Evolutionary conservation across 2,888 invertebrate species (phyloP), one percentile per base, ranked within the genome.

Genomic region (Pseudococcus longispinus): DNA sequence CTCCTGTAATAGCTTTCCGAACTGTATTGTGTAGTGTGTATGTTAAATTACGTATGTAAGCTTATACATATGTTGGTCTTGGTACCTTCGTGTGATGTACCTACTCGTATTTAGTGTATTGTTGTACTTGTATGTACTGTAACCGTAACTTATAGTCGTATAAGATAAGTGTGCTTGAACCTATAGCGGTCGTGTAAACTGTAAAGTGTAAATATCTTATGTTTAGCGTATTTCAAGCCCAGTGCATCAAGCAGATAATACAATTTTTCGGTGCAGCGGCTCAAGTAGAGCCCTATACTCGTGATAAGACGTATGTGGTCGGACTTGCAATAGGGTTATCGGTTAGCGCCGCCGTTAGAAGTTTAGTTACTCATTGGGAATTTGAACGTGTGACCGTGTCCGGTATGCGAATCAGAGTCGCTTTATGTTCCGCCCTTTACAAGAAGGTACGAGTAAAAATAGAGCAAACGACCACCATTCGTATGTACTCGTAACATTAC

Each of bases 391-490:
- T 87, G 83, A 44, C 55, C 37, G 65, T 26, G 20, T 26, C 82
- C 37, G 92, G 93, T 60, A 91, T 92, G 91, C 89, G 91, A 88
- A 89, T 92, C 88, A 89, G 92, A 74, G 90, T 92, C 4, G 92
- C 92, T 0, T 91, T 91, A 87, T 92, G 92, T 88, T 91, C 92
- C 0, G 89, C 93, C 9, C 89, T 93, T 83, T 92, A 92, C 89
- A 91, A 92, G 89, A 93, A 93, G 91, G 92, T n/a, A n/a, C n/a
- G n/a, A n/a, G n/a, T 92, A 89, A 84, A 84, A 9, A 4, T 13
- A 8, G 15, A 11, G 26, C 23, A 26, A 65, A 1, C 23, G 3
- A 65, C 26, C 11, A n/a, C 55, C 20, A 9, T 46, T 13, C 20
- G 55, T 55, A 20, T n/a, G n/a, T n/a, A n/a, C 1, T 20, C 20